Percentiles rank a stretch among this genome's conserved stretches.
phyloP scores from a whole-genome alignment of 2,113 vertebrate species.

The Hirundichthys speculiger region DNA sequence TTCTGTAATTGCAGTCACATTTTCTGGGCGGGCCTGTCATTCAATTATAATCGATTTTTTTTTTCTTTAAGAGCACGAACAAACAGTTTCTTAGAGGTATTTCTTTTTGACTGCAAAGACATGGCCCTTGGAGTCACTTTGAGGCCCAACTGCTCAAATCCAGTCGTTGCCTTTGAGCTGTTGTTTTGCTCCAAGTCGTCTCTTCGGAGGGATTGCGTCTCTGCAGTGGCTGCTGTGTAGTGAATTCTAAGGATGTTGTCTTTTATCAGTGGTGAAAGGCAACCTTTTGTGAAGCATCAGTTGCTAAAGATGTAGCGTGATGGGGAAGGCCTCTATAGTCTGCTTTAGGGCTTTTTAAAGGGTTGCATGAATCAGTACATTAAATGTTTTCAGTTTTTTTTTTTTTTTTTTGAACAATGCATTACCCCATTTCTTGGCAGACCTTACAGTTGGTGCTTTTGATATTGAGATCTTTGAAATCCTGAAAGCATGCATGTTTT shows the following conservation, averaged over 20 bases:
- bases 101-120: conserved; percentile 4
- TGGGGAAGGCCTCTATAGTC: conserved; percentile 9
- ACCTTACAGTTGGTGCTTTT: not conserved
- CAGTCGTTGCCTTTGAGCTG: not conserved
- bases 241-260: conserved; percentile 45
- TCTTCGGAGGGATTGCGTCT: conserved; percentile 31
- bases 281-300: conserved; percentile 40
- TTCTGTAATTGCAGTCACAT: conserved; percentile 9
- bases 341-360: conserved; percentile 17
- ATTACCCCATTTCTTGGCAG: conserved; percentile 5
- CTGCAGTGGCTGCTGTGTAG: conserved; percentile 15
- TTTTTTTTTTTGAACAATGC: not conserved
- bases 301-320: conserved; percentile 26
- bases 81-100: not conserved
- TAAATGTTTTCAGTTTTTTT: conserved; percentile 4
- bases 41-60: conserved; percentile 13
- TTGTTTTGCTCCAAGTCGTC: conserved; percentile 10
- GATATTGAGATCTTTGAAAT: not conserved
- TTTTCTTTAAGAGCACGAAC: conserved; percentile 14
- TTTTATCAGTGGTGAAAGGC: conserved; percentile 43
- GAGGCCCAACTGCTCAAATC: conserved; percentile 8
- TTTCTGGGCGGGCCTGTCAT: conserved; percentile 14
- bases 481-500: conserved; percentile 1
- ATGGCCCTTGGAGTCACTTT: not conserved
- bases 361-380: not conserved